Base-by-base conservation (phyloP, 2,888 invertebrate genomes). In the Oxycera nigricornis region DNA sequence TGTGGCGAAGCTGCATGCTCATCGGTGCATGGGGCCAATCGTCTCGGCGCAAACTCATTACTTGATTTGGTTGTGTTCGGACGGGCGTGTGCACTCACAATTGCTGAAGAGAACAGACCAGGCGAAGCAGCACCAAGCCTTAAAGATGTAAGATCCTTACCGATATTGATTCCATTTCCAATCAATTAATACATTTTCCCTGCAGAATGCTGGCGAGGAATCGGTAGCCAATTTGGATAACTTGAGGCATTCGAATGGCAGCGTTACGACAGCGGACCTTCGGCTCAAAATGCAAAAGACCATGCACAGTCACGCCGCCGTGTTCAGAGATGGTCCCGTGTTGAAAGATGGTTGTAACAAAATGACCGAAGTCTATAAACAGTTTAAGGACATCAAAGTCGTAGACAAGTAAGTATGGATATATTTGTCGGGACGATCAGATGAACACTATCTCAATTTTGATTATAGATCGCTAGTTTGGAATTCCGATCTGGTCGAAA, bases 1-100 rank as follows among this genome's bases (percentile, higher is more conserved):
- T 94, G 93, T 77, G 98, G 98, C 35, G 98, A 98, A 86, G 89
- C 93, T 24, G 95, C 93, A 3, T 96, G 94, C 82, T 94, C 95
- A 31, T 96, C 96, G 0, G 98, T 98, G 68, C 98, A 98, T 85
- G 97, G 97, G 78, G 97, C 97, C 77, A 98, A 98, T 88, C 89
- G 98, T 46, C 90, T 98, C 17, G 98, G 97, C 76, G 97, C 97
- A 76, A 98, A 98, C 88, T 98, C 97, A 0, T 88, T 98, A 77
- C 89, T 98, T n/a, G 97, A 98, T 89, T 88, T 98, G 81, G 97
- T 98, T 20, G 95, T 98, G 76, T 98, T 98, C 86, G 98, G 97
- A 73, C 90, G 97, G 79, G 96, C 96, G 14, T 96, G 96, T 86
- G 97, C 96, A 1, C 89, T 92, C 81, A 94, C 94, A 52, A 94